Conservation (phyloP, 1,140 invertebrate genomes). For the Saxidomus purpurata region DNA sequence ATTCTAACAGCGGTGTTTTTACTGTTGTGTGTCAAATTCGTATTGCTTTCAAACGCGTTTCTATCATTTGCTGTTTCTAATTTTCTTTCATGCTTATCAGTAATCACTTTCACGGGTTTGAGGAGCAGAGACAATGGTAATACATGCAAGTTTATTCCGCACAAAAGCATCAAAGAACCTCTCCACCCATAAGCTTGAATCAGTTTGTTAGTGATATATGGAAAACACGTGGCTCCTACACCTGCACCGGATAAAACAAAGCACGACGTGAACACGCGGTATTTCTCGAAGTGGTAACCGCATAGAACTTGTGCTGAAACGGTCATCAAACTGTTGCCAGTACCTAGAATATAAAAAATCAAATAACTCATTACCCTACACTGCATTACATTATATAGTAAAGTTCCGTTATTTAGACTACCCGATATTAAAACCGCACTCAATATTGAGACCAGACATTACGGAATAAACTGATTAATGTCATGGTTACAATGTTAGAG, state of each 20-base stretch:
- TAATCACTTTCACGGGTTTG: background rate
- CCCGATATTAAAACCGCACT: no score
- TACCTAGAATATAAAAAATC: background rate
- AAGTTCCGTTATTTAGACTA: no score
- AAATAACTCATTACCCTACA: no score
- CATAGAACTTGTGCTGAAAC: background rate
- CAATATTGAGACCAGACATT: no score
- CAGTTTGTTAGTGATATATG: background rate
- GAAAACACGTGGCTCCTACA: background rate
- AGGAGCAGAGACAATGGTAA: background rate
- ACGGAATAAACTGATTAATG: no score
- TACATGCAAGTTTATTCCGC: background rate
- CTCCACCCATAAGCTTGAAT: background rate
- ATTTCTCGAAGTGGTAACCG: background rate
- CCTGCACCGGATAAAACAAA: background rate
- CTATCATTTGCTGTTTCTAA: background rate
- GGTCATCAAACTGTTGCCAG: background rate
- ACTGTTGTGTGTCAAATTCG: background rate
- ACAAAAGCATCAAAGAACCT: background rate
- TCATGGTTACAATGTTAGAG: no score
- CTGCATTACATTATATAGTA: no score
- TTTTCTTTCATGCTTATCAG: background rate
- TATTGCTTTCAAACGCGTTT: background rate
- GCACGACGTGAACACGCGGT: background rate
- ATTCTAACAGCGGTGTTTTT: no score